Percentiles rank a stretch among this genome's conserved stretches.
phyloP scores from a whole-genome alignment of 2,888 invertebrate genomes.

The Glyphotaelius pellucidus region DNA sequence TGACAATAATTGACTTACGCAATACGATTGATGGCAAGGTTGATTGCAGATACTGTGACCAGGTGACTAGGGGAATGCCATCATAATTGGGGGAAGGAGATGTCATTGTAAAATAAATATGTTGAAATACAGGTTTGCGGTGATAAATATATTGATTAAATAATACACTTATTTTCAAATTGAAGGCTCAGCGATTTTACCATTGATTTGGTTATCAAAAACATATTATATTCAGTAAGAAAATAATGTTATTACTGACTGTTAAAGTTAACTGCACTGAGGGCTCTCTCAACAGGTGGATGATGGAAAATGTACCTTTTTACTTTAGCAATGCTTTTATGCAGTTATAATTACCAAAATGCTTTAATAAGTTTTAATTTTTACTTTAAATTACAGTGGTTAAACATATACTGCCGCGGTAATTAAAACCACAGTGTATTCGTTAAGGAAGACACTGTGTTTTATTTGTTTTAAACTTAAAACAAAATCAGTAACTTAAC shows the following conservation, averaged over 20 bases:
- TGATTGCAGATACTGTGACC: slow-evolving; percentile 94
- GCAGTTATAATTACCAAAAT: too few relatives aligned
- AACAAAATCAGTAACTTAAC: neutral
- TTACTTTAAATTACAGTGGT: neutral
- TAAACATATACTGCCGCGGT: neutral
- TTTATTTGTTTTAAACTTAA: too few relatives aligned
- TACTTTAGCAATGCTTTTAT: neutral
- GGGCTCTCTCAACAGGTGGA: neutral
- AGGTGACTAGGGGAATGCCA: slow-evolving; percentile 83
- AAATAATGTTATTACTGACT: neutral
- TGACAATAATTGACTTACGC: slow-evolving; percentile 83
- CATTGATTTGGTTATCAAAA: neutral
- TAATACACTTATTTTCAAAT: neutral
- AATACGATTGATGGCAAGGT: slow-evolving; percentile 94
- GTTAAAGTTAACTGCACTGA: neutral
- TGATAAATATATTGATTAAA: slow-evolving; percentile 31
- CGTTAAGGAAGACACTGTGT: too few relatives aligned
- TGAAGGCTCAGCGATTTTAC: slow-evolving; percentile 11
- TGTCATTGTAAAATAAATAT: slow-evolving; percentile 56
- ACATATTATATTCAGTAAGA: neutral
- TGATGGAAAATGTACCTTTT: neutral
- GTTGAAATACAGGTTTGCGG: slow-evolving; percentile 50
- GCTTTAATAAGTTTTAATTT: neutral
- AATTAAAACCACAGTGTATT: too few relatives aligned
- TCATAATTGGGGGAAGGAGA: slow-evolving; percentile 61